Base-by-base conservation (phyloP, 2,888 invertebrate species). In the Theretra japonica region DNA sequence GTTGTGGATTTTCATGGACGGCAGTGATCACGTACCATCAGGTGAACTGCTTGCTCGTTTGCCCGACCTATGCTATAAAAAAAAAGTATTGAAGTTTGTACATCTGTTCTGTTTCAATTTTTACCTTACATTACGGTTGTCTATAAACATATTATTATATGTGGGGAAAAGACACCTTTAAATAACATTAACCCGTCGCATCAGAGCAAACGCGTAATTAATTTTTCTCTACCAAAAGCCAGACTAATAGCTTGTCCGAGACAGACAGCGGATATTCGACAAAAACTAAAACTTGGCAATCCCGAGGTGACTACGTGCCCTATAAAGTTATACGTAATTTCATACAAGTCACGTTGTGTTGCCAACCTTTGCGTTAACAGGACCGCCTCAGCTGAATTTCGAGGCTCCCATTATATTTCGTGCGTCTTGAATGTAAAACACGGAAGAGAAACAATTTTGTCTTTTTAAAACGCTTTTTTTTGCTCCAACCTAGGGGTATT, bases 271-370 rank as follows among this genome's bases (percentile, higher is more conserved):
- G 60, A 53, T 50, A 62, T 70, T 70, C 53, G 53, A 33, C 33
- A 62, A 25, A 71, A 65, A 60, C 23, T 65, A 19, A 65, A 71
- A 71, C 56, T 65, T 71, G 11, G 33, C 33, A 65, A 58, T 59
- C 70, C 70, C 60, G 53, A 28, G 70, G 23, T 50, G 70, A 28
- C 50, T 70, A 70, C 62, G 70, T 65, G 56, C 33, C 41, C 56
- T 65, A 56, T 65, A 65, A 65, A 71, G 56, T 65, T 56, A 21
- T 28, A 60, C 30, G 6, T 69, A 69, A 72, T 69, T 21, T 65
- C 77, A 88, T 79, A 79, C 86, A 75, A 74, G 84, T 88, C 90
- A 89, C 89, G 90, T 88, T 76, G 41, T 48, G 48, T 72, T 71
- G 72, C 77, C 77, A 79, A 79, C 82, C 81, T 83, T 79, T 77